These are phyloP conservation scores for Cantharis flavilabris DNA, from an alignment of 2,888 invertebrate genomes.

Conservation along the genomic window DNA sequence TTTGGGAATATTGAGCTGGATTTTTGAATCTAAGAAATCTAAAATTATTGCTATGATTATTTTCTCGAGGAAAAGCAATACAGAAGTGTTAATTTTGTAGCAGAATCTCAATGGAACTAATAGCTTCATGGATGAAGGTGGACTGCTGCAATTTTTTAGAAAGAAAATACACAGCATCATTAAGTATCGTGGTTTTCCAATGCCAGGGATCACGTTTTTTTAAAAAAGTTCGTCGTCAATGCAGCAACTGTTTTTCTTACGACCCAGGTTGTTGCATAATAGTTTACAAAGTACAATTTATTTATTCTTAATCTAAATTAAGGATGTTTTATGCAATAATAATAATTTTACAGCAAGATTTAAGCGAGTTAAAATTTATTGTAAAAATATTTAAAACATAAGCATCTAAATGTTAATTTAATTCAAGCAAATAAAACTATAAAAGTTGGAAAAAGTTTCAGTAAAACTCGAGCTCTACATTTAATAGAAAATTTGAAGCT, in stretches of 20 bases:
- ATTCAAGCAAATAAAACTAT: neutral
- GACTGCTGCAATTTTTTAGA: neutral
- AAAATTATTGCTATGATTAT: neutral
- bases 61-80: neutral
- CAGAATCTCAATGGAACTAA: neutral
- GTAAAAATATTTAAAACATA: neutral
- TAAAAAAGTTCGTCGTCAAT: neutral
- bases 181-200: neutral
- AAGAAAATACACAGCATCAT: neutral
- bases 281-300: neutral
- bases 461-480: neutral
- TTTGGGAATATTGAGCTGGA: neutral
- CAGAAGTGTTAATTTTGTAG: neutral
- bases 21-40: neutral
- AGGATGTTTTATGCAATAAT: neutral
- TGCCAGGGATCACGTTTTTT: neutral
- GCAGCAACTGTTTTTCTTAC: neutral
- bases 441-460: neutral
- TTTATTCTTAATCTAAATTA: neutral
- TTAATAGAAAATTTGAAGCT: neutral
- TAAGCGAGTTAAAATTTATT: neutral
- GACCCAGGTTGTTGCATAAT: neutral
- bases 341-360: neutral
- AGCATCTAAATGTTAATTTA: neutral
- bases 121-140: neutral